A percentile compares a stretch with the other conserved stretches of the same genome.
Conservation (phyloP, 2,888 invertebrate species). For the Cistogaster globosa region DNA sequence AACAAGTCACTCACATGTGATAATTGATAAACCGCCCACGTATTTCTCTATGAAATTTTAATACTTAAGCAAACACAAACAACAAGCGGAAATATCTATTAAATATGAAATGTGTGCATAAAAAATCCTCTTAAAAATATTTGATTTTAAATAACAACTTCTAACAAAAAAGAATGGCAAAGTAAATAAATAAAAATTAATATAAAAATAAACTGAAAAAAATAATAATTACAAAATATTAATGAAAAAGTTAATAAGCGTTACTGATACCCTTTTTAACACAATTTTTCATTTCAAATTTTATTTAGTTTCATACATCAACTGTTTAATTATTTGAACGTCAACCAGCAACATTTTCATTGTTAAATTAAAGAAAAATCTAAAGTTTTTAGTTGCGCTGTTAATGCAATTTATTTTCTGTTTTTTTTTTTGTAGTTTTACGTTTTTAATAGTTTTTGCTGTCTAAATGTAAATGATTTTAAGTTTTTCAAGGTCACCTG, state of each 20-base stretch:
- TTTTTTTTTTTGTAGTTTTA: background rate
- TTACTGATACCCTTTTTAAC: slow-evolving; percentile 37
- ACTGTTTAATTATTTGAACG: background rate
- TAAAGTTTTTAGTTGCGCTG: background rate
- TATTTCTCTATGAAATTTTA: background rate
- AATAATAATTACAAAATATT: slow-evolving; percentile 13
- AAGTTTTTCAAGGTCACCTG: slow-evolving; percentile 29
- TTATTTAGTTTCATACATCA: background rate
- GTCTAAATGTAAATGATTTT: slow-evolving; percentile 22
- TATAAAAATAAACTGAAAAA: background rate
- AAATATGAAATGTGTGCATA: background rate
- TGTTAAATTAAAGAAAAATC: slow-evolving; percentile 4
- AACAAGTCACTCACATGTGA: too few species aligned
- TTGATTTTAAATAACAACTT: background rate
- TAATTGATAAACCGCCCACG: background rate
- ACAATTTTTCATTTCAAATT: slow-evolving; percentile 40
- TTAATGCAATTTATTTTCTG: slow-evolving; percentile 43
- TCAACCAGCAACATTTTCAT: slow-evolving; percentile 3
- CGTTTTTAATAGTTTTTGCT: background rate
- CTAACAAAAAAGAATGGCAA: too few species aligned
- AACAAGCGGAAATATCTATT: slow-evolving; percentile 40
- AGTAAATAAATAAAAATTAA: background rate
- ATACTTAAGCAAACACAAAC: background rate
- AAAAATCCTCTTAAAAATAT: slow-evolving; percentile 11
- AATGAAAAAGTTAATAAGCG: slow-evolving; percentile 45